Conservation (phyloP, 2,797 vertebrate genomes). For the Coreius guichenoti region DNA sequence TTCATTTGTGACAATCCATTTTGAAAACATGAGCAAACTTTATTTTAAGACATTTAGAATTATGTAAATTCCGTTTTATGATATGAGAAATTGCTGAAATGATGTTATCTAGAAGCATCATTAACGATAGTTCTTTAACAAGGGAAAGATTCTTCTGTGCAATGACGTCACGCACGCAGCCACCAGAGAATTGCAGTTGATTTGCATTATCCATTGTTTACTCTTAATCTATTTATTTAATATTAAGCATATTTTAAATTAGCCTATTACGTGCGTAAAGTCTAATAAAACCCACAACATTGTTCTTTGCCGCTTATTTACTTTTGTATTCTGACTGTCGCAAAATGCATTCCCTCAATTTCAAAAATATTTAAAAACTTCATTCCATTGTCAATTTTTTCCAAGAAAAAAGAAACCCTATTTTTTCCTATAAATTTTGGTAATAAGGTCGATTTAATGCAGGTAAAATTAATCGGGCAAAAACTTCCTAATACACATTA, state of each 20-base stretch:
- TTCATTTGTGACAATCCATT: neutral
- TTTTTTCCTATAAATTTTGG: no score
- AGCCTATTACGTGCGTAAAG: neutral
- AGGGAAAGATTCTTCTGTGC: neutral
- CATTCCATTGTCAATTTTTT: neutral
- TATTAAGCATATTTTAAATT: neutral
- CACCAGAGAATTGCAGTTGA: neutral
- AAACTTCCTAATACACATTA: no score
- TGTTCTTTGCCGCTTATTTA: neutral
- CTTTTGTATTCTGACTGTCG: neutral
- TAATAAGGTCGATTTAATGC: no score
- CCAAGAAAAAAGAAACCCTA: neutral
- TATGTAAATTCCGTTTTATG: fast-evolving
- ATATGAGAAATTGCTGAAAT: neutral
- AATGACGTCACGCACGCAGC: neutral
- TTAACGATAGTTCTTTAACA: neutral
- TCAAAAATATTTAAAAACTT: neutral
- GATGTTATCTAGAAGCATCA: neutral
- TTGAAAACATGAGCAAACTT: neutral
- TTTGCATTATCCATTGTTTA: neutral
- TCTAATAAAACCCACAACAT: neutral
- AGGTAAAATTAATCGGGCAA: neutral
- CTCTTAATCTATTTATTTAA: neutral
- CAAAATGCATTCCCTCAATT: neutral
- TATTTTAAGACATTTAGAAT: neutral